phyloP scores from a whole-genome alignment of 2,797 vertebrate genomes.

The Cyprinodon diabolis region DNA sequence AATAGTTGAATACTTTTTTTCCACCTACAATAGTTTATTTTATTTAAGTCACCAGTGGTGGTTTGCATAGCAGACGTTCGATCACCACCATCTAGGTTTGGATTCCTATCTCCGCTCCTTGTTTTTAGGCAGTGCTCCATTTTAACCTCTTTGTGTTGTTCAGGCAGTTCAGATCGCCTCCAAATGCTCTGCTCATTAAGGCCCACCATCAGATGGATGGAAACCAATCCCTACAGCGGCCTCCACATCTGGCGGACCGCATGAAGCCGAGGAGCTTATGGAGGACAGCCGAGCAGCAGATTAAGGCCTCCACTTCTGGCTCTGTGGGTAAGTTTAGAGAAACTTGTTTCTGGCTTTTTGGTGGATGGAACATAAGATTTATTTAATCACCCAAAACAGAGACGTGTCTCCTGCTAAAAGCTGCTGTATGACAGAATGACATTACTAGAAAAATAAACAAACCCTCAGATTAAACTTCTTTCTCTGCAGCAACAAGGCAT shows the following conservation, averaged over 20 bases:
- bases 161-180: background rate
- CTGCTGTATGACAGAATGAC: background rate
- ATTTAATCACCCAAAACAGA: background rate
- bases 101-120: background rate
- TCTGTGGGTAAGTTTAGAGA: background rate
- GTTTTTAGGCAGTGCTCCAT: background rate
- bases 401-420: background rate
- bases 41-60: too few relatives aligned
- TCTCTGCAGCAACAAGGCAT: too few relatives aligned
- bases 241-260: slow-evolving; percentile 7
- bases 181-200: too few relatives aligned
- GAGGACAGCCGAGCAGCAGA: slow-evolving; percentile 2
- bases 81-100: too few relatives aligned
- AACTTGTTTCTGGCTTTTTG: background rate
- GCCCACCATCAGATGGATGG: background rate
- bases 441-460: background rate
- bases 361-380: background rate
- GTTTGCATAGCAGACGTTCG: too few relatives aligned
- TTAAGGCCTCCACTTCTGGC: slow-evolving; percentile 4
- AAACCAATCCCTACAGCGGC: slow-evolving; percentile 4
- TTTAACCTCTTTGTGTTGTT: background rate
- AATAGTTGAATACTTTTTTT: too few relatives aligned
- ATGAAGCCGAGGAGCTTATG: background rate
- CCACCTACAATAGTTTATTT: too few relatives aligned
- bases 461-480: background rate